These are phyloP conservation scores for Cyrtodaria siliqua DNA, from an alignment of 2,888 invertebrate species.

Conservation along the genomic window DNA sequence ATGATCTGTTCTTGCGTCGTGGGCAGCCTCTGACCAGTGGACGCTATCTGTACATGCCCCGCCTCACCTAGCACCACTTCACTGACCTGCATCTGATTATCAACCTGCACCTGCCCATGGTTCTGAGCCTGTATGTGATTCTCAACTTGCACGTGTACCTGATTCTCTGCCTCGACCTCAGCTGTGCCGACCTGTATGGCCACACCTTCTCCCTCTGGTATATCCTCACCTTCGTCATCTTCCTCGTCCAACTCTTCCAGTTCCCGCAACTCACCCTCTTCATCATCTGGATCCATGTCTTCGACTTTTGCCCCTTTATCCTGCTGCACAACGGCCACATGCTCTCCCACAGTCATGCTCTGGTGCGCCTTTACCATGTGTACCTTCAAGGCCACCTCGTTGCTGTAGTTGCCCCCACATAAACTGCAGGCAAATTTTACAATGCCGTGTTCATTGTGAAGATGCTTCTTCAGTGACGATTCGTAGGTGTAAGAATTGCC, in stretches of 20 bases:
- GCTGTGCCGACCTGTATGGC: no score
- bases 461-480: slow-evolving; percentile 56
- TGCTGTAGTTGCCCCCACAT: slow-evolving; percentile 56
- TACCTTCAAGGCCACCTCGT: slow-evolving; percentile 45
- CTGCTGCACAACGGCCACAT: slow-evolving; percentile 39
- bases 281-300: slow-evolving; percentile 19
- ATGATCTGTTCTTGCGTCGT: slow-evolving; percentile 37
- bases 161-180: not conserved
- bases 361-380: slow-evolving; percentile 55
- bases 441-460: slow-evolving; percentile 54
- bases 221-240: not conserved
- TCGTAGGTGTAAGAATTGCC: slow-evolving; percentile 51
- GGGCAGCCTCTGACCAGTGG: slow-evolving; percentile 1
- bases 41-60: slow-evolving; percentile 3
- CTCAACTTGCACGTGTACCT: not conserved
- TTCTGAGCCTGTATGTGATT: not conserved
- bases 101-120: not conserved
- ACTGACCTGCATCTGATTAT: slow-evolving; percentile 4
- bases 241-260: slow-evolving; percentile 21
- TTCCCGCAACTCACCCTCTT: slow-evolving; percentile 30
- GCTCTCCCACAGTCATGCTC: slow-evolving; percentile 34
- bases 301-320: slow-evolving; percentile 23
- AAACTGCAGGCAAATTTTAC: slow-evolving; percentile 46
- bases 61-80: slow-evolving; percentile 24
- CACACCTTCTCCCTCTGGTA: not conserved